These are phyloP conservation scores for Medauroidea extradentata DNA, from an alignment of 1,140 invertebrate genomes.

Conservation along the genomic window DNA sequence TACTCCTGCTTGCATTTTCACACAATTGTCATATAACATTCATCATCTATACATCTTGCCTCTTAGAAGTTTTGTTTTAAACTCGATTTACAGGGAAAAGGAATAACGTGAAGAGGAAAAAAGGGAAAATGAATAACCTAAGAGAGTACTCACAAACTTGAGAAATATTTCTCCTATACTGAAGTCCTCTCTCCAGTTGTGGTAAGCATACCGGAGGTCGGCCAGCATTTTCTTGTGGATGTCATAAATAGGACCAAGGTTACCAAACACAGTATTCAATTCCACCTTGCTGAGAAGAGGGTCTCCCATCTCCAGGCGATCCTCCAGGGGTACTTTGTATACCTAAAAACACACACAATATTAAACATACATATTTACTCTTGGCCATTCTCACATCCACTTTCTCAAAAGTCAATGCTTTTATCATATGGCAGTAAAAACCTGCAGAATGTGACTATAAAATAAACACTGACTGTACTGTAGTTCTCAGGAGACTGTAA, in stretches of 20 bases:
- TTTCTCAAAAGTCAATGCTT: too few relatives aligned
- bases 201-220: conserved; percentile 63
- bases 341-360: conserved; percentile 55
- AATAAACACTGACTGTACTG: too few relatives aligned
- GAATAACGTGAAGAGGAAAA: not conserved
- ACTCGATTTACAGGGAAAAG: too few relatives aligned
- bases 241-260: conserved; percentile 90
- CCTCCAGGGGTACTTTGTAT: conserved; percentile 90
- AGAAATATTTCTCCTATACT: conserved; percentile 85
- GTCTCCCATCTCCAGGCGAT: conserved; percentile 68
- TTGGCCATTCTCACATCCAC: too few relatives aligned
- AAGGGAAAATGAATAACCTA: not conserved
- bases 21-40: too few relatives aligned
- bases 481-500: too few relatives aligned
- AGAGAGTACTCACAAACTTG: conserved; percentile 55
- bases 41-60: too few relatives aligned
- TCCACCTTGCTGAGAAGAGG: conserved; percentile 85
- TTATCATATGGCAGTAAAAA: too few relatives aligned
- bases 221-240: conserved; percentile 82
- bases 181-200: conserved; percentile 78
- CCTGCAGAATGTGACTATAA: too few relatives aligned
- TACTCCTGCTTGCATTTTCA: too few relatives aligned
- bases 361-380: too few relatives aligned
- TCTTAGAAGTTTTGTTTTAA: too few relatives aligned
- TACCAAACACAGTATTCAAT: conserved; percentile 94